Evolutionary conservation across 35 echinoderm and acorn worm species (phyloP), one percentile per base, ranked within the genome.

Genomic region (Ophioderma brevispina): DNA sequence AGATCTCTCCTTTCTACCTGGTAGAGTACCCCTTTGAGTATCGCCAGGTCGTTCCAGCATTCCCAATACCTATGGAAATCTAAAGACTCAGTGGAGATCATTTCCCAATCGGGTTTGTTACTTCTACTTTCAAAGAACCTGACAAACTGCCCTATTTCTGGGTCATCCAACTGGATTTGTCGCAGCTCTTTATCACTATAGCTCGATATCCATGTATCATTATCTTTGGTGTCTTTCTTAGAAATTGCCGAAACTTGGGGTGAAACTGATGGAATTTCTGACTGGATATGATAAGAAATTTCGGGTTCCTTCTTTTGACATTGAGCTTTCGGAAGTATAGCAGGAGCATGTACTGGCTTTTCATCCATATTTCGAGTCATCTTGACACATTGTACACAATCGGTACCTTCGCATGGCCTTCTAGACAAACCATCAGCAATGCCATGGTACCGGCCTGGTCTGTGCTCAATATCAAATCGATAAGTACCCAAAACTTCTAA

Each of bases 391-490:
- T 70, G 59, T 13, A 25, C 28, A 70, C 59, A 70, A 8, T 70
- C 59, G 28, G 1, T 30, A 18, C 82, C 49, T 25, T 76, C 77
- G 38, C 90, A 92, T 75, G 82, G 83, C 38, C 17, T 31, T 1
- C 90, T 0, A 18, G 90, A 92, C 0, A 90, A 80, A 0, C 80
- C 89, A 32, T 90, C 89, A 56, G 89, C 89, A 77, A 84, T 84
- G 31, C 28, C 59, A 37, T 90, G 79, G 33, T 41, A 43, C 11
- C 34, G 25, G 1, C 89, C 89, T 15, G 52, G 40, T 31, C 83
- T 50, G 38, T 86, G 83, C 31, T 80, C 46, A 32, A 86, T 77
- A 11, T 86, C 36, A 0, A 80, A 50, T 36, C 87, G 37, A 79
- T 92, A 92, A 37, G 39, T 42, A n/a, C 21, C 38, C 6, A 92